Conservation (phyloP, 92 coral and sea anemone species). For the Metridium senile region DNA sequence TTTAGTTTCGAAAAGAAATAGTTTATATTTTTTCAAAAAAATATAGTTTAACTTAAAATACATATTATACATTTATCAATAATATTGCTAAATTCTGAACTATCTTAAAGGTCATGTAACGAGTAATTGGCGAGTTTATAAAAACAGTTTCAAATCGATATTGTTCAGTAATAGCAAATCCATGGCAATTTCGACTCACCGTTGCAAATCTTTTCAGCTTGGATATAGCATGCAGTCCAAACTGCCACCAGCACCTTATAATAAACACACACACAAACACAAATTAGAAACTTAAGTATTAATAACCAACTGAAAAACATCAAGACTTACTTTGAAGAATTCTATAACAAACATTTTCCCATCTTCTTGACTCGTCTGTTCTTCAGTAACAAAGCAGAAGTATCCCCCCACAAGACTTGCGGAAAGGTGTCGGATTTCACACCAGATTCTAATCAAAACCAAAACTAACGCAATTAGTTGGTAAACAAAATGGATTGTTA, state of each 20-base stretch:
- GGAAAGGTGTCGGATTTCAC: neutral
- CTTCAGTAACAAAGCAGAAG: neutral
- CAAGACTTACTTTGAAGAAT: neutral
- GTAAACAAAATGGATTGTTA: neutral
- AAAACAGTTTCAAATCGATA: too few relatives aligned
- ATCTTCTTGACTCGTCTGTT: neutral
- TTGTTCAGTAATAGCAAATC: neutral
- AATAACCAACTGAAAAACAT: neutral
- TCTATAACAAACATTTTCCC: neutral
- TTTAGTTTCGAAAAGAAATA: too few relatives aligned
- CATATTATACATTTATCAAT: too few relatives aligned
- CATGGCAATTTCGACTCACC: slow-evolving; percentile 5
- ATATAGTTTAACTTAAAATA: too few relatives aligned
- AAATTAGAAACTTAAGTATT: neutral
- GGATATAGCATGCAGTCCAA: neutral
- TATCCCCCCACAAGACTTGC: too few relatives aligned
- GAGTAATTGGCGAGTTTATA: too few relatives aligned
- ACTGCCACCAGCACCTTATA: slow-evolving; percentile 23
- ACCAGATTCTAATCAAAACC: neutral
- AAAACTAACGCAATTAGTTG: neutral
- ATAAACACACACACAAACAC: neutral
- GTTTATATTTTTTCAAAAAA: too few relatives aligned
- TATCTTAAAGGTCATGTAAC: too few relatives aligned
- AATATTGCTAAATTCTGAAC: too few relatives aligned
- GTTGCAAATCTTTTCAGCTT: slow-evolving; percentile 3